These are phyloP conservation scores for Gephyroberyx darwinii DNA, from an alignment of 2,797 vertebrate species.

Conservation along the genomic window DNA sequence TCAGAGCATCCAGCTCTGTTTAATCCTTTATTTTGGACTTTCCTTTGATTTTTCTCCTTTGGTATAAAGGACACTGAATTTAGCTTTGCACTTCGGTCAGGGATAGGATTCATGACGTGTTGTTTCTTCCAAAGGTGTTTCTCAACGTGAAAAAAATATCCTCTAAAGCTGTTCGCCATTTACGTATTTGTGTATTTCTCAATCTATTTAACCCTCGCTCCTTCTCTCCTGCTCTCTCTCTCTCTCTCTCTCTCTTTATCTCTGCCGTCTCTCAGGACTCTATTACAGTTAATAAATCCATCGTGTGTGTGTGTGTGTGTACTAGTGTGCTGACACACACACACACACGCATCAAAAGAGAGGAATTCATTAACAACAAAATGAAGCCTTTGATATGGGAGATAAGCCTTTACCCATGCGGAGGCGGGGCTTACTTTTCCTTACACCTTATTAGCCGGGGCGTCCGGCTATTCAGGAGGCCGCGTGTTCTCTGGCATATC, in stretches of 20 bases:
- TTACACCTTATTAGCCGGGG: slow-evolving; percentile 42
- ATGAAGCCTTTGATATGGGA: slow-evolving; percentile 36
- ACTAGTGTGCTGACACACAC: not conserved
- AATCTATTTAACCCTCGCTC: not conserved
- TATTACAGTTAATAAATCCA: slow-evolving; percentile 22
- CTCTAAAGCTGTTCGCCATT: not conserved
- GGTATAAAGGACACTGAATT: slow-evolving; percentile 5
- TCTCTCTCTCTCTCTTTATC: slow-evolving; percentile 11
- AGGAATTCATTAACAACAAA: slow-evolving; percentile 42
- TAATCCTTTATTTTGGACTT: slow-evolving; percentile 36
- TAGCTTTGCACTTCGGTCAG: slow-evolving; percentile 16
- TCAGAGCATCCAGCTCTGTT: slow-evolving; percentile 28
- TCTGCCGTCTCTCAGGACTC: not conserved
- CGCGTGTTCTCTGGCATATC: slow-evolving; percentile 46
- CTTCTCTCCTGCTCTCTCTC: slow-evolving; percentile 5
- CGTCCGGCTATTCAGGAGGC: slow-evolving; percentile 51
- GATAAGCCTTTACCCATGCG: slow-evolving; percentile 36
- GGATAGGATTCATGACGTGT: slow-evolving; percentile 27
- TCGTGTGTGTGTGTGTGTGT: not conserved
- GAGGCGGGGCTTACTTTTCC: slow-evolving; percentile 13
- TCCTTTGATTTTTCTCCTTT: not conserved
- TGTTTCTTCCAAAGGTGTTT: not conserved
- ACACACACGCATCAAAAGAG: slow-evolving; percentile 22
- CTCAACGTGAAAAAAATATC: not conserved
- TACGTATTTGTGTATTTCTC: not conserved